phyloP scores from a whole-genome alignment of 2,113 vertebrate species.

The Syrmaticus mikado region DNA sequence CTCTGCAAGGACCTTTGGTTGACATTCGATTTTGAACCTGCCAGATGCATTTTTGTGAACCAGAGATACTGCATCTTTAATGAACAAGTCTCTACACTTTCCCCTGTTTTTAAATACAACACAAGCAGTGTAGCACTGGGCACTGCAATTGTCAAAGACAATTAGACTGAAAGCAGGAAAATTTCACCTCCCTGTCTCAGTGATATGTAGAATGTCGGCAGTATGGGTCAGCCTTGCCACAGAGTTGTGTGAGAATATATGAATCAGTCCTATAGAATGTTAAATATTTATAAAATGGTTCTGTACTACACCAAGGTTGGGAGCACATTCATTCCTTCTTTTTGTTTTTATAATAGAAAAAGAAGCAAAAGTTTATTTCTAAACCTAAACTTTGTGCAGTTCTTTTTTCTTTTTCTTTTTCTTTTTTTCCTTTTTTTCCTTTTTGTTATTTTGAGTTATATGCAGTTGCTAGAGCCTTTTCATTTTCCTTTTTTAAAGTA shows the following conservation, averaged over 20 bases:
- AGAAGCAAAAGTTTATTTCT: conserved; percentile 80
- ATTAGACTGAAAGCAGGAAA: conserved; percentile 85
- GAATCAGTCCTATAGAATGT: conserved; percentile 86
- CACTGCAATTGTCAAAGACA: conserved; percentile 87
- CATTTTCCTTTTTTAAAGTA: conserved; percentile 70
- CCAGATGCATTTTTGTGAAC: conserved; percentile 86
- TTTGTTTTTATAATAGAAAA: conserved; percentile 78
- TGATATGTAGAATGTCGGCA: conserved; percentile 86
- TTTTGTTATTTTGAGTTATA: conserved; percentile 75
- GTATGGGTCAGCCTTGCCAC: conserved; percentile 85
- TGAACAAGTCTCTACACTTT: conserved; percentile 86
- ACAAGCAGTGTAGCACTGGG: conserved; percentile 82
- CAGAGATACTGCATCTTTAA: conserved; percentile 87
- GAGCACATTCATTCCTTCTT: conserved; percentile 84
- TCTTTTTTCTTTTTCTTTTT: neutral
- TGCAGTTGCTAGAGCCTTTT: conserved; percentile 77
- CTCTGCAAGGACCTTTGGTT: conserved; percentile 84
- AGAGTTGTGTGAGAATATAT: conserved; percentile 85
- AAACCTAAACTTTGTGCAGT: conserved; percentile 59
- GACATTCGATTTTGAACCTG: conserved; percentile 88
- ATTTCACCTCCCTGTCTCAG: conserved; percentile 85
- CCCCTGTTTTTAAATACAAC: conserved; percentile 86
- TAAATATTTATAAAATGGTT: conserved; percentile 86
- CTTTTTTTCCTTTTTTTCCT: neutral
- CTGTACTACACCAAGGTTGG: conserved; percentile 83